Percentiles rank a stretch among this genome's conserved stretches.
These are phyloP conservation scores for Sthenelais limicola DNA, from an alignment of 2,888 invertebrate genomes.

Conservation along the genomic window DNA sequence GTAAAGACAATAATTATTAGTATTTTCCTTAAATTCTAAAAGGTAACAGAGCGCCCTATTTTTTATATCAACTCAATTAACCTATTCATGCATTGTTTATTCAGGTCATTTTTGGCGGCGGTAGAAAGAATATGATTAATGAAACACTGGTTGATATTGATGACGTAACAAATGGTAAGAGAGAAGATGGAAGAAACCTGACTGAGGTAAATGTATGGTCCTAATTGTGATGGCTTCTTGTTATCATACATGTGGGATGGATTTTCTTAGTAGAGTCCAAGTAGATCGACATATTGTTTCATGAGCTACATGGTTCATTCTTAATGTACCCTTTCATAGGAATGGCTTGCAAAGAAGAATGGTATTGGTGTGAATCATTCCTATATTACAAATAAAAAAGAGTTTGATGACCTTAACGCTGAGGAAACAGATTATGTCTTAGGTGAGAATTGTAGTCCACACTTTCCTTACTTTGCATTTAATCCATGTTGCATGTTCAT, in stretches of 20 bases:
- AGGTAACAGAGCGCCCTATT: no score
- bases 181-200: constrained; percentile 46
- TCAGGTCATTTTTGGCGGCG: constrained; percentile 53
- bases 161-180: not conserved
- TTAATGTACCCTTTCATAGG: no score
- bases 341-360: constrained; percentile 71
- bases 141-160: constrained; percentile 31
- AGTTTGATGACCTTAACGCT: constrained; percentile 78
- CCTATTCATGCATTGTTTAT: no score
- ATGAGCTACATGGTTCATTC: no score
- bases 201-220: not conserved
- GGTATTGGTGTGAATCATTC: constrained; percentile 74
- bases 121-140: constrained; percentile 44
- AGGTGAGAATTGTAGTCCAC: constrained; percentile 77
- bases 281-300: no score
- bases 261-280: no score
- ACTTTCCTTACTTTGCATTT: not conserved
- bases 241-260: no score
- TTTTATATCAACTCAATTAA: no score
- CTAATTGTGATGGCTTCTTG: no score
- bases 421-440: constrained; percentile 80
- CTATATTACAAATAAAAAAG: constrained; percentile 78
- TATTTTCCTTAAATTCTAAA: no score
- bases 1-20: no score
- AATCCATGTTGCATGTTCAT: no score